A percentile compares a stretch with the other conserved stretches of the same genome.
Conservation (phyloP, 1,140 invertebrate genomes). For the Telenomus remus region DNA sequence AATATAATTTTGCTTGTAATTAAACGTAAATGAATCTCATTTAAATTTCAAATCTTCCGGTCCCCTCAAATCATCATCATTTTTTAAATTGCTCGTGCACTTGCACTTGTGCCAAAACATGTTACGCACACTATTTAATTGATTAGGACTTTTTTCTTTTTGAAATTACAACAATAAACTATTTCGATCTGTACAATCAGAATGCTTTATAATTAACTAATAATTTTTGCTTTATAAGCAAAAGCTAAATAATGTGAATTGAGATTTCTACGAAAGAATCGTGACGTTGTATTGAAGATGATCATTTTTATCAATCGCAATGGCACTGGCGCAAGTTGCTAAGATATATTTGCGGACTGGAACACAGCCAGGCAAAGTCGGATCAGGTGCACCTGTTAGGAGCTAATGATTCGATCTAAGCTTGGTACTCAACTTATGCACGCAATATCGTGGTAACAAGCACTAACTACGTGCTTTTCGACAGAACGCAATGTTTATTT, state of each 20-base stretch:
- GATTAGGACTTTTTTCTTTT: too few relatives aligned
- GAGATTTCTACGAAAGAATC: too few relatives aligned
- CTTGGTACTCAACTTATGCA: constrained; percentile 35
- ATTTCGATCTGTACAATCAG: too few relatives aligned
- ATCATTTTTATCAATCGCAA: constrained; percentile 14
- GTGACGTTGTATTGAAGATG: neutral
- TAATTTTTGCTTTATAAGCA: too few relatives aligned
- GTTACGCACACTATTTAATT: too few relatives aligned
- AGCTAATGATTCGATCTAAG: constrained; percentile 50
- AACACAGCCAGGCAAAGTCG: constrained; percentile 35
- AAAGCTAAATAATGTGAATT: too few relatives aligned
- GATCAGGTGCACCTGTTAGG: constrained; percentile 50
- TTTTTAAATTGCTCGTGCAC: neutral
- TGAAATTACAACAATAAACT: too few relatives aligned
- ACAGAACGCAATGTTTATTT: constrained; percentile 42
- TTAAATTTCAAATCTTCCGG: constrained; percentile 9
- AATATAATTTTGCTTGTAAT: constrained; percentile 39
- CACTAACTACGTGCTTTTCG: constrained; percentile 49
- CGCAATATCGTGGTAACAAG: constrained; percentile 36
- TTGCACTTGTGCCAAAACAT: neutral
- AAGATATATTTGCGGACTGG: constrained; percentile 37
- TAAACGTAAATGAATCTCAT: constrained; percentile 38
- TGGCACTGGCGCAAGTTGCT: constrained; percentile 17
- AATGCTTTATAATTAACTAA: too few relatives aligned
- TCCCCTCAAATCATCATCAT: neutral